phyloP scores from a whole-genome alignment of 2,888 invertebrate genomes.

The Thumatha senex region DNA sequence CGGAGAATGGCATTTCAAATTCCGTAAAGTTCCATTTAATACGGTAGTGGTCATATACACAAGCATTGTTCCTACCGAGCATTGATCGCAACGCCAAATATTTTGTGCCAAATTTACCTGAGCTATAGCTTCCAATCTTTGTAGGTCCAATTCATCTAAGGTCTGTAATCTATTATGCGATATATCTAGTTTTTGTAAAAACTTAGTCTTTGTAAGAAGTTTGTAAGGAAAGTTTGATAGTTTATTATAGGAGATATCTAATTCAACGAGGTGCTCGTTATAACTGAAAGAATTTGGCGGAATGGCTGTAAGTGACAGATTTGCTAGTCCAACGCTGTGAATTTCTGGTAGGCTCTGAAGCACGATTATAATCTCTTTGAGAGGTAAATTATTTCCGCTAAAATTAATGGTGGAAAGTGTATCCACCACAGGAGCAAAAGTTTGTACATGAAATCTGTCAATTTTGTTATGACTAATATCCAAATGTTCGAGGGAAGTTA shows the following conservation, averaged over 20 bases:
- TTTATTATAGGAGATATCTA: slow-evolving; percentile 90
- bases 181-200: slow-evolving; percentile 86
- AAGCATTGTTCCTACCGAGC: slow-evolving; percentile 84
- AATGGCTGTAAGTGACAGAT: slow-evolving; percentile 81
- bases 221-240: slow-evolving; percentile 83
- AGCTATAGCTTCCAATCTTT: slow-evolving; percentile 82
- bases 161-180: slow-evolving; percentile 89
- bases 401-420: slow-evolving; percentile 86
- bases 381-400: slow-evolving; percentile 86
- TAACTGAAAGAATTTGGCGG: slow-evolving; percentile 84
- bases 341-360: slow-evolving; percentile 84
- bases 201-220: slow-evolving; percentile 80
- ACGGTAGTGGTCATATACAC: slow-evolving; percentile 82
- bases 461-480: slow-evolving; percentile 91
- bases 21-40: slow-evolving; percentile 74
- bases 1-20: slow-evolving; percentile 84
- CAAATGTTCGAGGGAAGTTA: slow-evolving; percentile 86
- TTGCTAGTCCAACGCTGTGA: slow-evolving; percentile 82
- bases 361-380: slow-evolving; percentile 81
- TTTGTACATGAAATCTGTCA: slow-evolving; percentile 85
- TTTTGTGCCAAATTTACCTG: slow-evolving; percentile 83
- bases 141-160: slow-evolving; percentile 82
- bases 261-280: slow-evolving; percentile 83
- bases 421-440: slow-evolving; percentile 84
- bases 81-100: slow-evolving; percentile 87